These are phyloP conservation scores for Sepiola atlantica DNA, from an alignment of 2,888 invertebrate species.

Conservation along the genomic window DNA sequence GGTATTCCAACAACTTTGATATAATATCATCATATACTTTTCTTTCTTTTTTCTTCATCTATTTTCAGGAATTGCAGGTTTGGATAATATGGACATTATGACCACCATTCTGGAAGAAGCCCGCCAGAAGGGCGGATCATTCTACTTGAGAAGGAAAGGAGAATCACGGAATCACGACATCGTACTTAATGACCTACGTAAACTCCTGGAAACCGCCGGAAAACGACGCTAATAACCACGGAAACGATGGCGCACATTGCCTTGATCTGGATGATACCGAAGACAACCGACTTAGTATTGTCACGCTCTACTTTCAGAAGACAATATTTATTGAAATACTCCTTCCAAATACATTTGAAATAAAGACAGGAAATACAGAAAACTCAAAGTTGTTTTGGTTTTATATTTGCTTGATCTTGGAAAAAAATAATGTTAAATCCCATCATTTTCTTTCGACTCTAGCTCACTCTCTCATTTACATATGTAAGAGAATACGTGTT, in stretches of 20 bases:
- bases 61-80: conserved; percentile 52
- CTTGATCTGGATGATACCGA: not conserved
- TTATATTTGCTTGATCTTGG: not conserved
- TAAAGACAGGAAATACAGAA: not conserved
- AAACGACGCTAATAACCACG: not conserved
- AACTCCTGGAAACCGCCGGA: not conserved
- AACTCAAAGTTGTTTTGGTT: not conserved
- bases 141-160: not conserved
- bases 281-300: not conserved
- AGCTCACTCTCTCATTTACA: too few species aligned
- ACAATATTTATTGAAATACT: not conserved
- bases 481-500: too few species aligned
- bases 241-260: not conserved
- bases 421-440: too few species aligned
- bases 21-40: too few species aligned
- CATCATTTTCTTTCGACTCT: too few species aligned
- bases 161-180: not conserved
- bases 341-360: not conserved
- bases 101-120: conserved; percentile 51
- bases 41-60: not conserved
- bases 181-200: not conserved
- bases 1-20: too few species aligned
- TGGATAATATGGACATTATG: conserved; percentile 53
- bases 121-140: conserved; percentile 32
- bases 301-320: not conserved